Percentiles rank a stretch among this genome's conserved stretches.
Evolutionary conservation across 2,888 invertebrate species (phyloP).

Genomic region (Rosalia funebris): DNA sequence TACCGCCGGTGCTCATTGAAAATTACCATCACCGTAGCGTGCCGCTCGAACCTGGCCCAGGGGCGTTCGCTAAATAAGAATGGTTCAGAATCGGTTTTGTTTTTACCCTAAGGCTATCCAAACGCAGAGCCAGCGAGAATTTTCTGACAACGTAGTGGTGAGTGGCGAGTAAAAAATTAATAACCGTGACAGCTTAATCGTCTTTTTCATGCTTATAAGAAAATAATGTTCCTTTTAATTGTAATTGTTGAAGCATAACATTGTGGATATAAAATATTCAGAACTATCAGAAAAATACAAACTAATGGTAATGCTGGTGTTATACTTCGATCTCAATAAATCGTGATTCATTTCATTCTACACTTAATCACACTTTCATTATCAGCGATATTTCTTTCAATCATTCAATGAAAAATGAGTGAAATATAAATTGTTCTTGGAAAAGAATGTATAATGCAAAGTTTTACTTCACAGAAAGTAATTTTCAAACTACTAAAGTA

Average conservation of each 20-base stretch:
- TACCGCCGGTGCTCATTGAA: slow-evolving; percentile 10
- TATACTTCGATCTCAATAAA: too few species aligned
- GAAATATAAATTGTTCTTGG: too few species aligned
- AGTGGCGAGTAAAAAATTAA: neutral
- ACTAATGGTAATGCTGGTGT: too few species aligned
- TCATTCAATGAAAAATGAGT: too few species aligned
- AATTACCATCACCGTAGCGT: slow-evolving; percentile 1
- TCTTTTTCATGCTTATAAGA: neutral
- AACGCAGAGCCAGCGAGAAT: neutral
- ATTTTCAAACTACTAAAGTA: too few species aligned
- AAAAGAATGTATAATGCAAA: too few species aligned
- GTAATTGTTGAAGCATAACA: neutral
- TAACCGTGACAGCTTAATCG: neutral
- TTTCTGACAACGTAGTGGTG: neutral
- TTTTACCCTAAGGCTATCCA: neutral
- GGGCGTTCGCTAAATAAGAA: neutral
- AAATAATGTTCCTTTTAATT: neutral
- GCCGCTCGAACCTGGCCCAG: slow-evolving; percentile 3
- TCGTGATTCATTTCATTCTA: too few species aligned
- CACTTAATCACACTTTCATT: too few species aligned
- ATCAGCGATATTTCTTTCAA: too few species aligned
- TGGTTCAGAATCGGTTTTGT: too few species aligned
- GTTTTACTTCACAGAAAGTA: too few species aligned
- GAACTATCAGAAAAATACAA: too few species aligned
- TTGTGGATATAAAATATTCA: neutral